Base-by-base conservation (phyloP, 2,797 vertebrate genomes). In the Pseudocheirus occidentalis region DNA sequence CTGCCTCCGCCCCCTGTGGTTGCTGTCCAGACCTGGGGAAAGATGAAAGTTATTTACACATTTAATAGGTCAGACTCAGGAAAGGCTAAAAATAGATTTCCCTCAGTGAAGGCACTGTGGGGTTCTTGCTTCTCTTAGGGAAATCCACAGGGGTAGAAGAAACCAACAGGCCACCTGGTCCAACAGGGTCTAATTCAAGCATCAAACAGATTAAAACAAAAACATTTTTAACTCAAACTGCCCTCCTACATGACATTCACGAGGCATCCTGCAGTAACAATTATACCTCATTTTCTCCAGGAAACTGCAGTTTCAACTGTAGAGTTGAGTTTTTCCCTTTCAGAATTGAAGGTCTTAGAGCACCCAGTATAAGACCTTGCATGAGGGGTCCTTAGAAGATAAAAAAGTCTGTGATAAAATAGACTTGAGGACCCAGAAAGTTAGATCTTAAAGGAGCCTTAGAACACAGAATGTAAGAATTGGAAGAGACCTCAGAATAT, bases 1-100 rank as follows among this genome's bases (percentile, higher is more conserved):
- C 12, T 92, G 28, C 52, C 95, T 94, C 62, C 24, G 94, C 31
- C 6, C 94, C 96, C 46, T 62, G 50, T 46, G 93, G 81, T 92
- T 92, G 53, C 12, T 90, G 54, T 31, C n/a, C 58, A 6, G 94
- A 92, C 62, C 90, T 73, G 18, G 50, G 73, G 12, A 50, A 14
- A 59, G 46, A 55, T 90, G 52, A 56, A 29, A 66, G 46, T 89
- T 91, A 57, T 10, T 92, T 94, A 73, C 28, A 90, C 27, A 58
- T 28, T 89, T 81, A 87, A 28, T 93, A 95, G 40, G 81, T 93
- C 55, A 28, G 52, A 34, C 57, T 95, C 92, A 55, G 29, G 90
- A 92, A 95, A 92, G 46, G 31, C 11, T 52, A 91, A 94, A 92
- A 89, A 59, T 91, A 53, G 9, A 1, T 31, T 31, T 91, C 52